These are phyloP conservation scores for Leucoraja erinaceus DNA, from an alignment of 2,113 vertebrate genomes.

Conservation along the genomic window DNA sequence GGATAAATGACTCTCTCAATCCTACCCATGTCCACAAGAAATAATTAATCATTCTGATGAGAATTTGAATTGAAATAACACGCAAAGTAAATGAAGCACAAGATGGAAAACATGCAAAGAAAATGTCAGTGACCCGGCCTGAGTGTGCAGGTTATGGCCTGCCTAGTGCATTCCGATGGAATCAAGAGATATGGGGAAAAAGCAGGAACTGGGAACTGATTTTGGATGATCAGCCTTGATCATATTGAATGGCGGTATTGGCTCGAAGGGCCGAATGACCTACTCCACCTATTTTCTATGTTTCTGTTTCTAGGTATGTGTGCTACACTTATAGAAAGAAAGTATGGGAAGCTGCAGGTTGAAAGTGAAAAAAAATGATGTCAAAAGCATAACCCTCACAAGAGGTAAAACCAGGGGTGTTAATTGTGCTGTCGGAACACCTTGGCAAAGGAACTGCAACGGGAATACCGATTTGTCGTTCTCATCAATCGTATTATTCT, in stretches of 20 bases:
- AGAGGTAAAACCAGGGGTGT: background rate
- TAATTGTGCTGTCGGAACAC: background rate
- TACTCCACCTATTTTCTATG: too few relatives aligned
- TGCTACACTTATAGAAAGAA: background rate
- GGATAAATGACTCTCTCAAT: background rate
- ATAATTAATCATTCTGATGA: background rate
- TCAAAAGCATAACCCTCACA: background rate
- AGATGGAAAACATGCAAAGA: too few relatives aligned
- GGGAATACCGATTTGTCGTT: background rate
- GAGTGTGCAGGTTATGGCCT: too few relatives aligned
- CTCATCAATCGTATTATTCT: background rate
- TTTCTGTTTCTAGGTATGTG: background rate
- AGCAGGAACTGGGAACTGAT: too few relatives aligned
- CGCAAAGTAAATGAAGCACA: background rate
- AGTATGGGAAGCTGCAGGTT: background rate
- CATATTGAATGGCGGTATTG: too few relatives aligned
- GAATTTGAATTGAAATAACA: background rate
- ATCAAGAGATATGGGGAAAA: too few relatives aligned
- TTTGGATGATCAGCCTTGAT: too few relatives aligned
- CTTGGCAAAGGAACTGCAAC: background rate
- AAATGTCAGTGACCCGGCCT: too few relatives aligned
- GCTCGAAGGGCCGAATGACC: too few relatives aligned
- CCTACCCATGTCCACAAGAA: background rate
- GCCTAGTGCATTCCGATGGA: too few relatives aligned
- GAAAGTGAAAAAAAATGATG: background rate